Conservation (phyloP, 1,140 invertebrate species). For the Parasteatoda tepidariorum region DNA sequence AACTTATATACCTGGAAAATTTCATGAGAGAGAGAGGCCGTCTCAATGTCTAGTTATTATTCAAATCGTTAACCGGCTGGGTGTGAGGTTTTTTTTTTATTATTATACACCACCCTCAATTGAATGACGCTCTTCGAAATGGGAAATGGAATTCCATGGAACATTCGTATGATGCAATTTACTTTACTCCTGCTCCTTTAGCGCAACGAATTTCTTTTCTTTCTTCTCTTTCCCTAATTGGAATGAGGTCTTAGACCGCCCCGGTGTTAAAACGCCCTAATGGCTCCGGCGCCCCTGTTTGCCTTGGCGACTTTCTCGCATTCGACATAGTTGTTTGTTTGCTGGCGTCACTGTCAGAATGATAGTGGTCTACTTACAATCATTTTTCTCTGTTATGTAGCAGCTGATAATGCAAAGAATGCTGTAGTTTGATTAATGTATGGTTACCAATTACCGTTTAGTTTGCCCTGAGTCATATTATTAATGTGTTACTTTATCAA, state of each 20-base stretch:
- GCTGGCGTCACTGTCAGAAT: neutral
- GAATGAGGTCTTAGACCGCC: slow-evolving; percentile 33
- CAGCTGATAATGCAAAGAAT: too few species aligned
- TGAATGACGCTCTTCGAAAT: slow-evolving; percentile 20
- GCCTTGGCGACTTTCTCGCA: neutral
- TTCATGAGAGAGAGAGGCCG: neutral
- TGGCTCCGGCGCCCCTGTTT: slow-evolving; percentile 38
- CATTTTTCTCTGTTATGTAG: too few species aligned
- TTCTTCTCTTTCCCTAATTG: slow-evolving; percentile 23
- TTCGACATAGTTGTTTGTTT: neutral
- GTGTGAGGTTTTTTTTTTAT: neutral
- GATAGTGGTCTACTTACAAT: neutral
- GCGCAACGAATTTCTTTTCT: neutral
- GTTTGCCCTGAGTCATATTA: too few species aligned
- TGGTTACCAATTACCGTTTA: too few species aligned
- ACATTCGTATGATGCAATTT: slow-evolving; percentile 48
- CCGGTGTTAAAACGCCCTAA: slow-evolving; percentile 47
- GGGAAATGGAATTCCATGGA: slow-evolving; percentile 19
- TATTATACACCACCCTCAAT: slow-evolving; percentile 11
- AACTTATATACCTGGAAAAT: neutral
- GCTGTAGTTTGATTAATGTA: too few species aligned
- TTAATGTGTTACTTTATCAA: too few species aligned
- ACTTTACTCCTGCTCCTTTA: slow-evolving; percentile 7
- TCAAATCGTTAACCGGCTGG: slow-evolving; percentile 28
- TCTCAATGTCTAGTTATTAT: neutral